Base-by-base conservation (phyloP, 1,140 invertebrate genomes). In the Stratiolaelaps scimitus region DNA sequence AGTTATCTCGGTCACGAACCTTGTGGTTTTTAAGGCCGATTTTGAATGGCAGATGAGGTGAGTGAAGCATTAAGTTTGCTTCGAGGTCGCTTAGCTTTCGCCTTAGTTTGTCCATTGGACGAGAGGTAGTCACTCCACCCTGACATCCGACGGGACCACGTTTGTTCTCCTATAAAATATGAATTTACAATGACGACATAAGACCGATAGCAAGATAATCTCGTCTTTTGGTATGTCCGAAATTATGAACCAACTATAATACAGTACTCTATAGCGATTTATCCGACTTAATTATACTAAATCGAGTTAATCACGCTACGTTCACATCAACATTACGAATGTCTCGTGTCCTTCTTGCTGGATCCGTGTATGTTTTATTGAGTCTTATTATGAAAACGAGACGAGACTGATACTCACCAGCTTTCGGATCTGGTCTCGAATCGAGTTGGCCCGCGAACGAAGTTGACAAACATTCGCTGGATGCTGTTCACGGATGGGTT, bases 81-180 rank as follows among this genome's bases (percentile, higher is more conserved):
- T 94, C 89, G 44, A 92, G 75, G 75, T 92, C 89, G 13, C 87
- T 82, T 66, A 92, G 78, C 75, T 92, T 89, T 77, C 92, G 92
- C 43, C 86, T 80, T 72, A 89, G 83, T 72, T 92, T 92, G 69
- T 92, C 89, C 0, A 85, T 82, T 29, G 85, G 83, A 47, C 83
- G 79, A 5, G 53, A 60, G 26, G 53, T 60, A 15, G 23, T 60
- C 15, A 60, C 53, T 60, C 53, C 53, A 26, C 53, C 53, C 26
- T 60, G 53, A 60, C 53, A 60, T 17, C 53, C 53, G 23, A 60
- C 53, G 15, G 53, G 53, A 34, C 53, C 53, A 17, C 53, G 53
- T 34, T 60, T 60, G 53, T 60, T 60, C 26, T 60, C 53, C 53
- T 60, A 23, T 23, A 34, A 34, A 15, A 40, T 40, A n/a, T n/a